Percentiles rank a stretch among this genome's conserved stretches.
phyloP scores from a whole-genome alignment of 2,797 vertebrate genomes.

The Ctenosaura bakeri region DNA sequence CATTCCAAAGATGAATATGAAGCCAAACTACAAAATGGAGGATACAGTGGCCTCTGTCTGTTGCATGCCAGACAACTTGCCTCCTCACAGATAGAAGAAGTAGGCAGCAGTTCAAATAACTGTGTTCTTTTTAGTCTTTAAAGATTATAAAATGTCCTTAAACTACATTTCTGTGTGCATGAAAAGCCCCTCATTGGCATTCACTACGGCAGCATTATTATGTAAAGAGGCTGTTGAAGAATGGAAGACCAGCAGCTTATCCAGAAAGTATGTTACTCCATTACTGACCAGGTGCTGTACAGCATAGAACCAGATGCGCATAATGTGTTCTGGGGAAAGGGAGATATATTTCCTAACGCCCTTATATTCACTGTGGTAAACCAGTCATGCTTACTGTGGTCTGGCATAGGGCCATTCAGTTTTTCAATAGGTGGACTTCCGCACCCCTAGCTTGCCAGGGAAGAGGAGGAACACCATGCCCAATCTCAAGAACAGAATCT shows the following conservation, averaged over 20 bases:
- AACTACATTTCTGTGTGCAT: background rate
- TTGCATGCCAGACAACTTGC: slow-evolving; percentile 1
- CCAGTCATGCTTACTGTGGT: background rate
- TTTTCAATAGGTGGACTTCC: background rate
- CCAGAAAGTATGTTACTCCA: background rate
- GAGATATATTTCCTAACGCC: background rate
- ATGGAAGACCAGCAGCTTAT: background rate
- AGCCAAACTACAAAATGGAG: background rate
- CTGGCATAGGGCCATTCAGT: background rate
- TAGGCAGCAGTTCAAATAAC: slow-evolving; percentile 4
- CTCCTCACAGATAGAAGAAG: background rate
- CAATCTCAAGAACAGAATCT: background rate
- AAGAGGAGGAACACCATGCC: too few relatives aligned
- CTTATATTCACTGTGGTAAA: background rate
- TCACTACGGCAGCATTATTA: background rate
- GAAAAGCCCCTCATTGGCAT: background rate
- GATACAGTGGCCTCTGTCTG: background rate
- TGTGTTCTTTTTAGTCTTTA: background rate
- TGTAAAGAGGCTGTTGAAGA: background rate
- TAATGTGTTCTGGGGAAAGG: background rate
- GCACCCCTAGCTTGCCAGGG: background rate
- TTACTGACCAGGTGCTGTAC: background rate
- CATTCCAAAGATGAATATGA: background rate
- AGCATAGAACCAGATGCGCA: background rate
- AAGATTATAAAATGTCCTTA: slow-evolving; percentile 15